These are phyloP conservation scores for Camponotus pennsylvanicus DNA, from an alignment of 1,140 invertebrate genomes.

Conservation along the genomic window DNA sequence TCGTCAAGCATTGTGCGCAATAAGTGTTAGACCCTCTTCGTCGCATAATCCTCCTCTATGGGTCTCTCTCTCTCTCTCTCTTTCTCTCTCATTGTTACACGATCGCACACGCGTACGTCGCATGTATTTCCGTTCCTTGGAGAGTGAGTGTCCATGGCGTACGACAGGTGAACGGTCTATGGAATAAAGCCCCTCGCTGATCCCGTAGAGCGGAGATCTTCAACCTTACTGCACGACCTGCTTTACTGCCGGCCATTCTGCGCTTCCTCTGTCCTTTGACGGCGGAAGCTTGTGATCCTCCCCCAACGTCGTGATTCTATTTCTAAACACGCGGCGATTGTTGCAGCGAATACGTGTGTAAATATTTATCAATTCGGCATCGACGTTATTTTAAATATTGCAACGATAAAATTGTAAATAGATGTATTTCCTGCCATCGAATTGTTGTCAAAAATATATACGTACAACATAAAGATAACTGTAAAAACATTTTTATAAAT, in stretches of 20 bases:
- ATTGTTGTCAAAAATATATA: not conserved
- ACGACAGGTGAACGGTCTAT: conserved; percentile 52
- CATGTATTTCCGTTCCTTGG: conserved; percentile 13
- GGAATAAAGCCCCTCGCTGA: conserved; percentile 47
- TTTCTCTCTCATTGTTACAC: not conserved
- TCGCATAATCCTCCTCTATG: conserved; percentile 36
- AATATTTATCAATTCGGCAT: conserved; percentile 32
- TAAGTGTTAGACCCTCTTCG: conserved; percentile 56
- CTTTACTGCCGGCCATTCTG: conserved; percentile 54
- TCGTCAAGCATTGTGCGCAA: conserved; percentile 53
- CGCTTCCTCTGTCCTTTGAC: conserved; percentile 46
- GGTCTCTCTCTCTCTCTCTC: not conserved
- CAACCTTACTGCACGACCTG: conserved; percentile 38
- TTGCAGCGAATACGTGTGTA: conserved; percentile 17
- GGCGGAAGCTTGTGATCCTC: conserved; percentile 45
- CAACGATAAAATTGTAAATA: not conserved
- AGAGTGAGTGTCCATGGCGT: conserved; percentile 41
- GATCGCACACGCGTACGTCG: conserved; percentile 16
- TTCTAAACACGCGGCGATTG: conserved; percentile 17
- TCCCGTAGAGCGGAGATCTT: conserved; percentile 54
- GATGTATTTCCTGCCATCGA: not conserved
- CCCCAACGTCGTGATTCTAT: conserved; percentile 18
- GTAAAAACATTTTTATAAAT: not conserved
- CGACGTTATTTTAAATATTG: conserved; percentile 2
- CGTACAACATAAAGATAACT: not conserved